These are phyloP conservation scores for Limenitis arthemis DNA, from an alignment of 2,888 invertebrate genomes.

Conservation along the genomic window DNA sequence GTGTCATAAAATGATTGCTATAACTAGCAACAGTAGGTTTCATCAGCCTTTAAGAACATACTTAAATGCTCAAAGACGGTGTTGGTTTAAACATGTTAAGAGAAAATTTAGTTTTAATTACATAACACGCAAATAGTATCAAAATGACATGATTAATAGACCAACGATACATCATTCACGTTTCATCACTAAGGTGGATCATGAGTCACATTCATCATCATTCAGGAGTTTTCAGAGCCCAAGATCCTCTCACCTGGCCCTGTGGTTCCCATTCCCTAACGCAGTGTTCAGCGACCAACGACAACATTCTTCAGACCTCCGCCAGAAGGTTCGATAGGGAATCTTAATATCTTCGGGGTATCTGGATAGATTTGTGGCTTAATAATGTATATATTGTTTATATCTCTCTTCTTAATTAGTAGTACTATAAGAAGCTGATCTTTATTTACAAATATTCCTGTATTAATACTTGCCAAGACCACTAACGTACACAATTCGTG, in stretches of 20 bases:
- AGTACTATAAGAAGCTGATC: background rate
- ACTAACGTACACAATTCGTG: background rate
- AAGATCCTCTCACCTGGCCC: slow-evolving; percentile 69
- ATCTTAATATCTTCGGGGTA: slow-evolving; percentile 20
- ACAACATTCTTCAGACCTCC: slow-evolving; percentile 62
- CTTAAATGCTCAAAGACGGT: too few relatives aligned
- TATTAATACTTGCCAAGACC: too few relatives aligned
- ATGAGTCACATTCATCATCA: slow-evolving; percentile 24
- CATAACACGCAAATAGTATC: background rate
- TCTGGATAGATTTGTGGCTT: slow-evolving; percentile 25
- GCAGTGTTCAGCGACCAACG: slow-evolving; percentile 70
- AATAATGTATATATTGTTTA: slow-evolving; percentile 13
- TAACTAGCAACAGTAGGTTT: background rate
- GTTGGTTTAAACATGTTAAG: too few relatives aligned
- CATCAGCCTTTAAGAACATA: too few relatives aligned
- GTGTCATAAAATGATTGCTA: background rate
- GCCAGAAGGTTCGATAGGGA: slow-evolving; percentile 59
- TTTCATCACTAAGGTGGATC: background rate
- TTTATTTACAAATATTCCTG: too few relatives aligned
- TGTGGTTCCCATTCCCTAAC: slow-evolving; percentile 75
- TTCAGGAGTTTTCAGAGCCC: slow-evolving; percentile 64
- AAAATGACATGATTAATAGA: background rate
- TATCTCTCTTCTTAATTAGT: slow-evolving; percentile 8
- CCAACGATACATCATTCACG: background rate
- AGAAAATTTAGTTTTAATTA: background rate